Evolutionary conservation across 2,888 invertebrate genomes (phyloP), one percentile per base, ranked within the genome.

Genomic region (Cheilosia impressa): DNA sequence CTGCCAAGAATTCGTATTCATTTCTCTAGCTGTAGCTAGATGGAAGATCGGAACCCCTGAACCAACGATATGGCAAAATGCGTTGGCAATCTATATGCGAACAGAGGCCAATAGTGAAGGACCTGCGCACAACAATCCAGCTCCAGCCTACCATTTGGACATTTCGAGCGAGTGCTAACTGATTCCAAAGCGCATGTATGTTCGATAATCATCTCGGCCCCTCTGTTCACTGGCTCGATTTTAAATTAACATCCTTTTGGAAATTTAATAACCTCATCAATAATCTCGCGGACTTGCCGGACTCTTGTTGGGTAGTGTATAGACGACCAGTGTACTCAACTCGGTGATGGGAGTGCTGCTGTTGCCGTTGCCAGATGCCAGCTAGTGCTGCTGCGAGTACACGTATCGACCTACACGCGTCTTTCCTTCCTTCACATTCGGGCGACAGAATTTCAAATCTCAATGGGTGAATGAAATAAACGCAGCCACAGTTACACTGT

Each of bases 261-360:
- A 88, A 88, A 88, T 87, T 88, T 88, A 88, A 88, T 88, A 88
- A 87, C 87, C 85, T 82, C 87, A 88, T 88, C 88, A 87, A 88
- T 88, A 88, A 88, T 88, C 87, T 75, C 57, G 75, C 58, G 52
- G 75, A 38, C 78, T 58, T 55, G 55, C 47, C 58, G 63, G 50
- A 65, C 50, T 43, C 63, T 79, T 73, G 69, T 52, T 72, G 66
- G 57, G 31, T 63, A 58, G 57, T 65, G 9, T 7, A 9, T 31
- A 45, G 58, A 66, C 66, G 62, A 62, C 34, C 55, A 31, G 71
- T 71, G 50, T 66, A 75, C 60, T 60, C 77, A 63, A 57, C 55
- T 71, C 62, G 31, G 31, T 69, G 78, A 78, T 71, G 69, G 66
- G 41, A 63, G 41, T 50, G 71, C 62, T 77, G 71, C 58, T 77